phyloP scores from a whole-genome alignment of 2,797 vertebrate species.

The Lepilemur ruficaudatus region DNA sequence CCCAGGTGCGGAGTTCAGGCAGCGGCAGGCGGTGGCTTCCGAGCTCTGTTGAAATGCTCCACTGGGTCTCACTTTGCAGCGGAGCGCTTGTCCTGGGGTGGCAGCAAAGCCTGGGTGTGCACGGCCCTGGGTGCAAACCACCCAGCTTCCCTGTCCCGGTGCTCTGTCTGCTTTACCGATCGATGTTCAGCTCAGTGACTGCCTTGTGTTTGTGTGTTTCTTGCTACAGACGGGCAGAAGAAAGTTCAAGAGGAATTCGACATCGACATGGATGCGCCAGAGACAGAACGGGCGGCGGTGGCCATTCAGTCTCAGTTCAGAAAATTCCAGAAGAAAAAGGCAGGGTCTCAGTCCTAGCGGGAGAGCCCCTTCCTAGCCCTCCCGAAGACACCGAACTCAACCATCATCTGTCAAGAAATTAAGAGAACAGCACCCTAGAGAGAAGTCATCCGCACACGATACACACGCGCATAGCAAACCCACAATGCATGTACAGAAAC shows the following conservation, averaged over 20 bases:
- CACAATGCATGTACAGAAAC: constrained; percentile 86
- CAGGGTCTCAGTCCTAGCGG: constrained; percentile 92
- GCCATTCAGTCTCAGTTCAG: constrained; percentile 99
- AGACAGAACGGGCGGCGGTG: constrained; percentile 96
- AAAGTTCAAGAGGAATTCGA: constrained; percentile 95
- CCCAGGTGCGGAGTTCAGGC: not conserved
- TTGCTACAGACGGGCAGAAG: constrained; percentile 91
- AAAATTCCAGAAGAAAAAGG: constrained; percentile 99
- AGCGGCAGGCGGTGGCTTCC: not conserved
- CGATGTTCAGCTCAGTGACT: not conserved
- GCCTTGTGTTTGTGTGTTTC: constrained; percentile 60
- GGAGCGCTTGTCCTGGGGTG: not conserved
- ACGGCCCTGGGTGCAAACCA: rapidly evolving
- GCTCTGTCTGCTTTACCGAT: no score
- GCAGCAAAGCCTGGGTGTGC: rapidly evolving
- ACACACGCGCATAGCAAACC: constrained; percentile 26
- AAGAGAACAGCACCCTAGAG: constrained; percentile 38
- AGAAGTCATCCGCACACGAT: not conserved
- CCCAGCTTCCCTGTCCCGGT: rapidly evolving
- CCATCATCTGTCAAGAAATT: constrained; percentile 79
- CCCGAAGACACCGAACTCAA: constrained; percentile 68
- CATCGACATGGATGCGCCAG: constrained; percentile 97
- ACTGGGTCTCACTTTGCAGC: not conserved
- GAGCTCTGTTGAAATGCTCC: not conserved
- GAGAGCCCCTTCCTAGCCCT: constrained; percentile 73